Evolutionary conservation across 2,888 invertebrate species (phyloP).

Genomic region (Scaptomyza caliginosa): DNA sequence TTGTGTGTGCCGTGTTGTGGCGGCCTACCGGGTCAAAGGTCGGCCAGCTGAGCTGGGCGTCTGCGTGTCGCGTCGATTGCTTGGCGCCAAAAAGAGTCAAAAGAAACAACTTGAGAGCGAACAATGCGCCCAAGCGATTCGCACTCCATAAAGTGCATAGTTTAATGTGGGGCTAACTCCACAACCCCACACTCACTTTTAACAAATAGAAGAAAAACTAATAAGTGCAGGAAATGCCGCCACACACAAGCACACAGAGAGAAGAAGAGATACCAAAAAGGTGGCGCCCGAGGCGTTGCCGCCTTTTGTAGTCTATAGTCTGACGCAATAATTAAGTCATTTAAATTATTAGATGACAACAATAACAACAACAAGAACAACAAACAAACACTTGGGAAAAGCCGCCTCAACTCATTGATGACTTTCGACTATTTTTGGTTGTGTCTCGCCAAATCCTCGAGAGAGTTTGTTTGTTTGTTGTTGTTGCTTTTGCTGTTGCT

Average conservation of each 20-base stretch:
- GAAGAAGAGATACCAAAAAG: slow-evolving; percentile 26
- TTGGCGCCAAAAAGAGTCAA: slow-evolving; percentile 65
- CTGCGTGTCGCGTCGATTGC: slow-evolving; percentile 58
- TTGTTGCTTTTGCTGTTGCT: slow-evolving; percentile 10
- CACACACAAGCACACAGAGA: slow-evolving; percentile 12
- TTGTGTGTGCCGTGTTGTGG: slow-evolving; percentile 51
- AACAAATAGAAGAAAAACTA: slow-evolving; percentile 26
- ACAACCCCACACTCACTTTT: background rate
- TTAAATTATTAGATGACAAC: slow-evolving; percentile 77
- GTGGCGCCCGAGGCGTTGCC: slow-evolving; percentile 43
- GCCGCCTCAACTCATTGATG: slow-evolving; percentile 49
- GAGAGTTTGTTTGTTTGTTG: slow-evolving; percentile 37
- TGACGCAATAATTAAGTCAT: slow-evolving; percentile 82
- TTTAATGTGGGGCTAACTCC: slow-evolving; percentile 37
- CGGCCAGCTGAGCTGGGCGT: slow-evolving; percentile 64
- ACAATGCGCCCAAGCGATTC: slow-evolving; percentile 52
- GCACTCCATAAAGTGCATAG: slow-evolving; percentile 78
- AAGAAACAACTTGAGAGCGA: background rate
- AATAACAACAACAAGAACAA: slow-evolving; percentile 44
- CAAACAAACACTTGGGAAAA: slow-evolving; percentile 36
- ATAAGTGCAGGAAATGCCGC: slow-evolving; percentile 61
- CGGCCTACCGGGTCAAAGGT: slow-evolving; percentile 70
- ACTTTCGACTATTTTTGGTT: slow-evolving; percentile 64
- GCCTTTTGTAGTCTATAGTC: slow-evolving; percentile 66
- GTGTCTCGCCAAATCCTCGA: slow-evolving; percentile 70